Base-by-base conservation (phyloP, 2,113 vertebrate genomes). In the Callionymus lyra region DNA sequence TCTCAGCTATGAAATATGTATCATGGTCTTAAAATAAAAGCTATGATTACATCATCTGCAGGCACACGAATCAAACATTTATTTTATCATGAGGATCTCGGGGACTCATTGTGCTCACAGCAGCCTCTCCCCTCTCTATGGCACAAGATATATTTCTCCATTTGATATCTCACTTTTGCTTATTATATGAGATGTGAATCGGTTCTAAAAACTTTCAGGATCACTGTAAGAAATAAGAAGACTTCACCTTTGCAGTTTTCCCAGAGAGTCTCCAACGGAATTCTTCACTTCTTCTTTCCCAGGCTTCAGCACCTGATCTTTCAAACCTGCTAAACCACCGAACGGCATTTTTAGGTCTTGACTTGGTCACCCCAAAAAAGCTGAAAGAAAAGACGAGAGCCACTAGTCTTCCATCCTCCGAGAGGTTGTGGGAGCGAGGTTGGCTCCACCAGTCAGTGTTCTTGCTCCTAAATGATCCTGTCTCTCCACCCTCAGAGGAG, bases 211-310 rank as follows among this genome's bases (percentile, higher is more conserved):
- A 27, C n/a, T 27, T 4, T 27, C 21, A 27, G 21, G 8, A 27
- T 27, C 8, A 27, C 4, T 27, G 21, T 4, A 27, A 5, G 21
- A 27, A 56, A 47, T 13, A 41, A 42, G 13, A 48, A 41, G 37
- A 19, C 41, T 87, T 91, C 90, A 98, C 95, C 91, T 95, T 85
- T 88, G 92, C 59, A 98, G 81, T 69, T 90, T 90, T 53, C 93
- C 91, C 57, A 98, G 54, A 0, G 91, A 90, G 56, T 91, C 86
- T 2, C 90, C 87, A 45, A 96, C 50, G 0, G 75, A 82, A 41
- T 79, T 87, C 85, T 94, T 96, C 81, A 89, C 80, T 58, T 92
- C 87, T 80, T 95, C 90, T 46, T 90, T 94, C 39, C 90, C 89
- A 21, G 91, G 90, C 41, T 90, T 91, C 53, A 92, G 50, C 74